Evolutionary conservation across 1,140 invertebrate genomes (phyloP), one percentile per base, ranked within the genome.

Genomic region (Gyrodactylus salaris): DNA sequence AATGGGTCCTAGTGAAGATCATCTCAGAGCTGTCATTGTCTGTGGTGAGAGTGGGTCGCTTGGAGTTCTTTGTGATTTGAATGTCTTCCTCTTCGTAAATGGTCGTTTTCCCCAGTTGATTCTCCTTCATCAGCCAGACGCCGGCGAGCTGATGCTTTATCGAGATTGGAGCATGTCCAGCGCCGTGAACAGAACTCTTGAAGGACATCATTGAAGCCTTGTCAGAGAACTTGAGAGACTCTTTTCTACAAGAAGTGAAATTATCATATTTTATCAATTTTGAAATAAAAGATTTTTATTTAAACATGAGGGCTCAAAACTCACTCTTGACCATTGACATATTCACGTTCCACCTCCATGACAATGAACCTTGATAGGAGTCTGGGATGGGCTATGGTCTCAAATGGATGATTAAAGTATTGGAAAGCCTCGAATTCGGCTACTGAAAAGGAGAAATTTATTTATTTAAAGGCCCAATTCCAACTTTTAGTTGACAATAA

Each of bases 11-110:
- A 74, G 80, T 79, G 26, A 78, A 77, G 1, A 74, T 54, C 54
- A 78, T 78, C 74, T 86, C 86, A 16, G 87, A 82, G 26, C 95
- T 80, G 78, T 96, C 91, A 74, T 86, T 87, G 26, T 88, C 85
- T 80, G 86, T 87, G 0, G 92, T n/a, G 20, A 73, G 25, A 21
- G 16, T 20, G 21, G 2, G 26, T 24, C 70, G 70, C 7, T 7
- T 71, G n/a, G n/a, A n/a, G n/a, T n/a, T n/a, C 21, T 25, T 71
- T 24, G 16, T 25, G 21, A 1, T 21, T 20, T 25, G 25, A 71
- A 25, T 21, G 21, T 7, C 70, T 24, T 7, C 25, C 70, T 2
- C 70, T 25, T 24, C 21, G 70, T 1, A 7, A 24, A 21, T 23
- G 70, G 7, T 71, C 20, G 16, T 1, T 2, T 71, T 21, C 1